phyloP scores from a whole-genome alignment of 2,888 invertebrate species.

The Acleris cristana region DNA sequence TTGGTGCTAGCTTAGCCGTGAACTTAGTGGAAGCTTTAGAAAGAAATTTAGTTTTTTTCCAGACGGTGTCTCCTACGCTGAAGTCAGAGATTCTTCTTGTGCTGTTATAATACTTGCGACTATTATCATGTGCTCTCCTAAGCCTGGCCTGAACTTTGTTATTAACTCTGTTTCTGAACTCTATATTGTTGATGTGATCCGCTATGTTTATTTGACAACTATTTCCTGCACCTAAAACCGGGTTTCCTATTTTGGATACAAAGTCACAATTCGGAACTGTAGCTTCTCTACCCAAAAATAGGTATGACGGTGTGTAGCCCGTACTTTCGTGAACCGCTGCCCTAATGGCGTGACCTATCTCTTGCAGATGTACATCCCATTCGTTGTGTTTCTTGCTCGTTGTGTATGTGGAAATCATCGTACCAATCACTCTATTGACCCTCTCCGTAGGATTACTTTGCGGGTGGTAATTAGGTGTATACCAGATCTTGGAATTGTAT shows the following conservation, averaged over 20 bases:
- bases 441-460: constrained; percentile 54
- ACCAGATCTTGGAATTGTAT: too few relatives aligned
- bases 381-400: constrained; percentile 36
- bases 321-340: constrained; percentile 7
- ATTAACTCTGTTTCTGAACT: not conserved
- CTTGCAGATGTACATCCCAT: constrained; percentile 5
- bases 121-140: not conserved
- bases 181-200: not conserved
- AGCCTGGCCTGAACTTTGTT: not conserved
- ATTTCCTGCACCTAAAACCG: not conserved
- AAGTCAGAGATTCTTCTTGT: not conserved
- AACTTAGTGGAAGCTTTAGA: constrained; percentile 36
- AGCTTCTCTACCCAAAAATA: constrained; percentile 11
- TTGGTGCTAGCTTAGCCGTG: constrained; percentile 36
- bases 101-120: not conserved
- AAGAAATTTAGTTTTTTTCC: constrained; percentile 39
- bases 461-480: constrained; percentile 40
- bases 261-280: not conserved
- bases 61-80: constrained; percentile 24
- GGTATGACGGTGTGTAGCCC: constrained; percentile 7
- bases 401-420: constrained; percentile 45
- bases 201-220: not conserved
- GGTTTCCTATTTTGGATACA: not conserved
- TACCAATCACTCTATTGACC: constrained; percentile 48
- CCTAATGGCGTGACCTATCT: constrained; percentile 19